These are phyloP conservation scores for Silurus meridionalis DNA, from an alignment of 2,113 vertebrate genomes.

Conservation along the genomic window DNA sequence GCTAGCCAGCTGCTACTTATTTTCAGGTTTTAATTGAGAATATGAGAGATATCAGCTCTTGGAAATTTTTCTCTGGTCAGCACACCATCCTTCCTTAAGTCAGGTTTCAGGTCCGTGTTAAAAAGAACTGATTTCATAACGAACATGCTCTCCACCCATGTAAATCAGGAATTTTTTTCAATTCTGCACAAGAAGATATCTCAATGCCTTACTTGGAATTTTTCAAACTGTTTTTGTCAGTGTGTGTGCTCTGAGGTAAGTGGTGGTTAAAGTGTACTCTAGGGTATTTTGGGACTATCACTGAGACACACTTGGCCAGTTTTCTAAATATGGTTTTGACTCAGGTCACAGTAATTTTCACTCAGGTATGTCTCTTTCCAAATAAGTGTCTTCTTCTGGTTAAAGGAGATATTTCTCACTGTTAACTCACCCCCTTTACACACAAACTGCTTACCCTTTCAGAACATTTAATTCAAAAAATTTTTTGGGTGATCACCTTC, in stretches of 20 bases:
- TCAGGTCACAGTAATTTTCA: not conserved
- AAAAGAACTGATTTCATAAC: constrained; percentile 10
- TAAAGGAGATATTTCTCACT: not conserved
- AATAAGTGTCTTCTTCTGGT: not conserved
- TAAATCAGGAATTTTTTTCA: not conserved
- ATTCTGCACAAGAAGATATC: not conserved
- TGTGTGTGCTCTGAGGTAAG: too few relatives aligned
- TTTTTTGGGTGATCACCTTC: not conserved
- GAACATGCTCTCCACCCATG: not conserved
- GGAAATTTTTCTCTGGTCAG: not conserved
- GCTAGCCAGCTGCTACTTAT: not conserved
- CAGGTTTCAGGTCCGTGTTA: constrained; percentile 4
- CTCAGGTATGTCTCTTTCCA: not conserved
- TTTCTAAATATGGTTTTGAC: not conserved
- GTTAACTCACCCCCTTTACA: not conserved
- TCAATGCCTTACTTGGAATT: not conserved
- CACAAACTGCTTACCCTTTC: not conserved
- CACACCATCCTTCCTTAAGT: not conserved
- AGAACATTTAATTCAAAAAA: not conserved
- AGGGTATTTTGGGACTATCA: not conserved
- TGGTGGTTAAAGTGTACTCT: not conserved
- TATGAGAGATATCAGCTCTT: not conserved
- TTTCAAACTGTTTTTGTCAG: not conserved
- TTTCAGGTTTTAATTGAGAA: not conserved
- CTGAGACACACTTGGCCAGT: not conserved